Evolutionary conservation across 2,113 vertebrate species (phyloP).

Genomic region (Lasiurus borealis): DNA sequence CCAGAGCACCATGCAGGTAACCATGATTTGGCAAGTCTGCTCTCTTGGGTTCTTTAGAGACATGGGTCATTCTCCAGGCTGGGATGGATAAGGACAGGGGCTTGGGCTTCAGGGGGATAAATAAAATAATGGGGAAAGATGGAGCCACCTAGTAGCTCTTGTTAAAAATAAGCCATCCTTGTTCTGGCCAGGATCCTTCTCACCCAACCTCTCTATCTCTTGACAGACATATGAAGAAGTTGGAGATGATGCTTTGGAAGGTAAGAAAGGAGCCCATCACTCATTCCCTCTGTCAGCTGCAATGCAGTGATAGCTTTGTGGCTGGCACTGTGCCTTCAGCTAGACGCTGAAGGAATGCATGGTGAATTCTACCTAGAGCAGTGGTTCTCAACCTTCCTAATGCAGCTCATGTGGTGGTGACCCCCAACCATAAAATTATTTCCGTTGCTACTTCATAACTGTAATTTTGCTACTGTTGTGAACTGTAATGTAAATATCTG

Average conservation of each 20-base stretch:
- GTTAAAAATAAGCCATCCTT: neutral
- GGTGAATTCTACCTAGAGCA: neutral
- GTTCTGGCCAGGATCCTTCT: neutral
- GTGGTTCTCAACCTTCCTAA: no score
- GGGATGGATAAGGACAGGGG: neutral
- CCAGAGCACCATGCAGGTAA: conserved; percentile 92
- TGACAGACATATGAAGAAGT: conserved; percentile 91
- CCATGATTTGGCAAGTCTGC: neutral
- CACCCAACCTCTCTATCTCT: conserved; percentile 62
- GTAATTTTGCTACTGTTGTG: no score
- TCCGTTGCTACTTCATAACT: no score
- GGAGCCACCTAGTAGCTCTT: neutral
- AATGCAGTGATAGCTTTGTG: neutral
- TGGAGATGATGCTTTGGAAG: conserved; percentile 93
- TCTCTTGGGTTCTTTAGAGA: neutral
- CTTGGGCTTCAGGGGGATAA: neutral
- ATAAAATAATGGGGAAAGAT: neutral
- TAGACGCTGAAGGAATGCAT: neutral
- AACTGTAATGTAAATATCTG: no score
- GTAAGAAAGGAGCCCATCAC: conserved; percentile 79
- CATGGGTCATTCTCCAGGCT: neutral
- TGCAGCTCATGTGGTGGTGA: no score
- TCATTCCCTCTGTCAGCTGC: neutral
- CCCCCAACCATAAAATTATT: no score
- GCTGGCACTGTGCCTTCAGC: neutral